phyloP scores from a whole-genome alignment of 2,113 vertebrate species.

The Onychorhynchus coronatus region DNA sequence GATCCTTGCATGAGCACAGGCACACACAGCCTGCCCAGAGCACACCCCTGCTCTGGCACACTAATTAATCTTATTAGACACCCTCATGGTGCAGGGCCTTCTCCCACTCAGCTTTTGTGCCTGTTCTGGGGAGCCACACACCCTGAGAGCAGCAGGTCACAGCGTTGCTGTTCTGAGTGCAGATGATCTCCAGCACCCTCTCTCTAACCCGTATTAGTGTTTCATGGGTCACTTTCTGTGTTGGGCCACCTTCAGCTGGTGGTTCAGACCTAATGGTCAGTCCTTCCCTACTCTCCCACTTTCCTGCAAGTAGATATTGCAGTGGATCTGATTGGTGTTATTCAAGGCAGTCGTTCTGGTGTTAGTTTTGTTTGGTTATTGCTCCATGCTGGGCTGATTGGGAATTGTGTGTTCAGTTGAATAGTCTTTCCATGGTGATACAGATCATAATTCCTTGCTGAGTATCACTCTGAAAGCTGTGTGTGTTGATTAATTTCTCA shows the following conservation, averaged over 20 bases:
- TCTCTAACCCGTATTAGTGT: background rate
- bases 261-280: background rate
- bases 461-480: background rate
- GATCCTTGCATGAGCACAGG: background rate
- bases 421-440: background rate
- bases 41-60: background rate
- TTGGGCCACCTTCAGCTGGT: background rate
- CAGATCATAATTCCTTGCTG: background rate
- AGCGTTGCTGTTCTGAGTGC: background rate
- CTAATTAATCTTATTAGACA: background rate
- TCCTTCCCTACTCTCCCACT: background rate
- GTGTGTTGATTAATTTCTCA: slow-evolving; percentile 4
- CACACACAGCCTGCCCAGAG: background rate
- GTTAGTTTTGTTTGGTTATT: background rate
- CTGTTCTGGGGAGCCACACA: background rate
- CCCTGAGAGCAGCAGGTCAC: background rate
- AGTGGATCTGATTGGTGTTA: background rate
- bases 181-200: background rate
- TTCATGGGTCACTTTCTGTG: background rate
- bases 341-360: background rate
- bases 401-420: background rate
- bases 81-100: background rate
- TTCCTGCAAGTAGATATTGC: background rate
- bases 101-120: background rate
- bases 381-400: background rate